phyloP scores from a whole-genome alignment of 2,888 invertebrate genomes.

The Papilio gigon region DNA sequence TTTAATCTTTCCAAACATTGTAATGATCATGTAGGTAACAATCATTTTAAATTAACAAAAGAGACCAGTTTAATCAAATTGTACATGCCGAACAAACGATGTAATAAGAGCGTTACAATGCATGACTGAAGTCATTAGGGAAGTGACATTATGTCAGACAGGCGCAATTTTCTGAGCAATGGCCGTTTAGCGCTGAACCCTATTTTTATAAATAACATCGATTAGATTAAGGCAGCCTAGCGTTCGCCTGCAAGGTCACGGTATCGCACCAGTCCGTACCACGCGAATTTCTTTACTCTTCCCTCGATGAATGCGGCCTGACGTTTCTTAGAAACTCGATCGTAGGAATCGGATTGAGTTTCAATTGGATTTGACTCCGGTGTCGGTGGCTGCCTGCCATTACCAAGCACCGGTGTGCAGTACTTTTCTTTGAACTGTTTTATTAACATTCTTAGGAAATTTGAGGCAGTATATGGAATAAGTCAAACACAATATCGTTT shows the following conservation, averaged over 20 bases:
- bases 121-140: slow-evolving; percentile 32
- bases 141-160: slow-evolving; percentile 13
- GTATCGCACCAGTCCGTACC: slow-evolving; percentile 79
- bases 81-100: neutral
- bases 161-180: slow-evolving; percentile 30
- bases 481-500: neutral
- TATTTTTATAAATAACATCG: slow-evolving; percentile 59
- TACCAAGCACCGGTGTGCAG: slow-evolving; percentile 25
- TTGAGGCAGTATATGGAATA: slow-evolving; percentile 2
- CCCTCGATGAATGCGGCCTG: slow-evolving; percentile 42
- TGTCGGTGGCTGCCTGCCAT: slow-evolving; percentile 34
- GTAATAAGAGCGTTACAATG: neutral
- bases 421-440: slow-evolving; percentile 34
- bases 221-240: slow-evolving; percentile 64
- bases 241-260: slow-evolving; percentile 67
- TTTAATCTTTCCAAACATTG: neutral
- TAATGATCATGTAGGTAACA: neutral
- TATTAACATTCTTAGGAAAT: slow-evolving; percentile 31
- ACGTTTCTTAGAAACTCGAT: slow-evolving; percentile 44
- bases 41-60: neutral
- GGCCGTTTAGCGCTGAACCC: slow-evolving; percentile 42
- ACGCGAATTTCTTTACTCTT: slow-evolving; percentile 57
- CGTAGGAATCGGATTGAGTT: slow-evolving; percentile 37
- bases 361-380: slow-evolving; percentile 26
- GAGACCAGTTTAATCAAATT: neutral